Evolutionary conservation across 2,797 vertebrate species (phyloP), one percentile per base, ranked within the genome.

Genomic region (Pangasius sanitwongsei): DNA sequence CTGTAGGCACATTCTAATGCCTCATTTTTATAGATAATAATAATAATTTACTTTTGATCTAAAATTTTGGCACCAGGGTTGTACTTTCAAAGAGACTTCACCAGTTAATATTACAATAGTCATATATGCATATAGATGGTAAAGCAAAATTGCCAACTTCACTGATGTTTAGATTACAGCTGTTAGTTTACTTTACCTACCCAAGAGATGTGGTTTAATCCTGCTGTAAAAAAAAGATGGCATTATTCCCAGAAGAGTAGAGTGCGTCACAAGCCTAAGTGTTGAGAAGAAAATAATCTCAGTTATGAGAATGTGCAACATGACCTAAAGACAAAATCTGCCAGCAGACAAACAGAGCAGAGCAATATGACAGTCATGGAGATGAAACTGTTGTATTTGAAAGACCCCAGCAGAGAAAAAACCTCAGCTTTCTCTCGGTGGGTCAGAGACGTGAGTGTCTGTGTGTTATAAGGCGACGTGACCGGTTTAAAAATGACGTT

Each of bases 351-450:
- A 85, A 85, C 53, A 83, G 77, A 88, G 57, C 44, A 34, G 69
- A 67, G 13, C 74, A 83, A 83, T 75, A 63, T 82, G 57, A 69
- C 57, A 85, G 50, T 72, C 57, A 67, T 34, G 61, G 41, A 87
- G 41, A 89, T 82, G 89, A 82, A 89, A 88, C 37, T 83, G 67
- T 55, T 81, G 84, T 77, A 67, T 89, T n/a, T 84, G 75, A 78
- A 83, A 89, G 85, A 87, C 89, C 87, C 83, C 85, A 87, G 85
- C 86, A 80, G 89, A 18, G 53, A 90, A 88, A 87, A 89, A 88
- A 87, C 57, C 77, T 61, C 87, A 74, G 82, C 85, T 50, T 18
- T 37, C 82, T 13, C 87, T 86, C 31, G 53, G 59, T 34, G 85
- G 74, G 78, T 80, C 57, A 41, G 44, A 86, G 48, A 75, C 9